phyloP scores from a whole-genome alignment of 2,888 invertebrate genomes.

The Megastigmus dorsalis region DNA sequence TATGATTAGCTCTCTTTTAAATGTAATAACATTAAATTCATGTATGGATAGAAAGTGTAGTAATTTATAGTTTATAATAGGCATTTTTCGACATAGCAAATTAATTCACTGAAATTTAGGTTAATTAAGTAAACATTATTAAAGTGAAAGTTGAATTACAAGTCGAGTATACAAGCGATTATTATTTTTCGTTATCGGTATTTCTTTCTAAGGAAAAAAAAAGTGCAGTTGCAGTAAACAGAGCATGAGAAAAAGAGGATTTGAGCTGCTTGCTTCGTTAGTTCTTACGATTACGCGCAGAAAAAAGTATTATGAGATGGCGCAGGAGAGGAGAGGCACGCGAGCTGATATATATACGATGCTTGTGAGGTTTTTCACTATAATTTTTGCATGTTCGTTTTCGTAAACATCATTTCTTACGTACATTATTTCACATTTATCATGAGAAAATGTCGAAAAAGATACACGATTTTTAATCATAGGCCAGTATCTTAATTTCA shows the following conservation, averaged over 20 bases:
- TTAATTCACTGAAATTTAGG: conserved; percentile 7
- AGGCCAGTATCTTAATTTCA: no score
- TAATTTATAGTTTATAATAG: no score
- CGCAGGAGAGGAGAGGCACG: conserved; percentile 66
- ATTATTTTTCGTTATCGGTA: conserved; percentile 31
- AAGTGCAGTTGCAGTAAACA: conserved; percentile 41
- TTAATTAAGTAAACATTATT: conserved; percentile 1
- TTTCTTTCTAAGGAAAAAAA: conserved; percentile 23
- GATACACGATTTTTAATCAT: conserved; percentile 8
- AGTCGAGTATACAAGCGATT: conserved; percentile 16
- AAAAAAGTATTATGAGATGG: conserved; percentile 41
- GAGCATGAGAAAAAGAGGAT: conserved; percentile 49
- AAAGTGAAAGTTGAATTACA: conserved; percentile 36
- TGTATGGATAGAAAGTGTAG: no score
- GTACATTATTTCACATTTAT: conserved; percentile 32
- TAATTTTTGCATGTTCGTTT: conserved; percentile 53
- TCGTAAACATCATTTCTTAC: conserved; percentile 44
- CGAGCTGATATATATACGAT: conserved; percentile 68
- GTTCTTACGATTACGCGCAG: conserved; percentile 35
- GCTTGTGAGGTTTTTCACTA: conserved; percentile 68
- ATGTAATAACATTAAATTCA: no score
- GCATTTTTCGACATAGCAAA: no score
- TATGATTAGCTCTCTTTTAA: no score
- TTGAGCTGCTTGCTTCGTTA: conserved; percentile 62
- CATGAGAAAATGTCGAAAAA: conserved; percentile 18